A percentile compares a stretch with the other conserved stretches of the same genome.
Conservation (phyloP, 2,888 invertebrate species). For the Anticlea derivata region DNA sequence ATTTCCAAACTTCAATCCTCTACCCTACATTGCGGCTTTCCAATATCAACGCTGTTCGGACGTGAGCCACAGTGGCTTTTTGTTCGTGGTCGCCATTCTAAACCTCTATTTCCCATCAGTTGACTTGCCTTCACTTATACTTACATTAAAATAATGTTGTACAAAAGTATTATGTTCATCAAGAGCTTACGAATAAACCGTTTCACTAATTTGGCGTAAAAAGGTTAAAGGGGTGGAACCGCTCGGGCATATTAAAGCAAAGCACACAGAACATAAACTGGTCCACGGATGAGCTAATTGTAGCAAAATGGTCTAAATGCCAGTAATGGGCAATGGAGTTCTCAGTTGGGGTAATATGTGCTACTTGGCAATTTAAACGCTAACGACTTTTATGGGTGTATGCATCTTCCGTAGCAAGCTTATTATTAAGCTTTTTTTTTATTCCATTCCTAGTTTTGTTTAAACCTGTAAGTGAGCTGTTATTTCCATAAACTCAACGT, state of each 20-base stretch:
- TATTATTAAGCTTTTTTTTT: constrained; percentile 40
- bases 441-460: not conserved
- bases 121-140: too few relatives aligned
- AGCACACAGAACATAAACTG: constrained; percentile 23
- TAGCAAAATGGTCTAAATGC: constrained; percentile 49
- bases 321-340: constrained; percentile 45
- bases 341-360: constrained; percentile 44
- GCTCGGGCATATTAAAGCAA: constrained; percentile 26
- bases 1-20: too few relatives aligned
- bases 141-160: too few relatives aligned
- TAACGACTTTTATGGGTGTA: constrained; percentile 57
- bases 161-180: not conserved
- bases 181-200: constrained; percentile 20
- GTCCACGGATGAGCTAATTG: constrained; percentile 46
- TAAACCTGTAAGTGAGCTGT: too few relatives aligned
- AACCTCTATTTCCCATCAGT: too few relatives aligned
- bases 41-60: too few relatives aligned
- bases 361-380: constrained; percentile 53
- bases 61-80: too few relatives aligned
- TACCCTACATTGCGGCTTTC: too few relatives aligned
- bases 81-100: too few relatives aligned
- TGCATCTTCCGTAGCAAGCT: constrained; percentile 47
- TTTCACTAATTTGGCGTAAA: constrained; percentile 23
- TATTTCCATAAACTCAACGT: too few relatives aligned
- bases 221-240: constrained; percentile 8